phyloP scores from a whole-genome alignment of 1,140 invertebrate species.

The Platyura marginata region DNA sequence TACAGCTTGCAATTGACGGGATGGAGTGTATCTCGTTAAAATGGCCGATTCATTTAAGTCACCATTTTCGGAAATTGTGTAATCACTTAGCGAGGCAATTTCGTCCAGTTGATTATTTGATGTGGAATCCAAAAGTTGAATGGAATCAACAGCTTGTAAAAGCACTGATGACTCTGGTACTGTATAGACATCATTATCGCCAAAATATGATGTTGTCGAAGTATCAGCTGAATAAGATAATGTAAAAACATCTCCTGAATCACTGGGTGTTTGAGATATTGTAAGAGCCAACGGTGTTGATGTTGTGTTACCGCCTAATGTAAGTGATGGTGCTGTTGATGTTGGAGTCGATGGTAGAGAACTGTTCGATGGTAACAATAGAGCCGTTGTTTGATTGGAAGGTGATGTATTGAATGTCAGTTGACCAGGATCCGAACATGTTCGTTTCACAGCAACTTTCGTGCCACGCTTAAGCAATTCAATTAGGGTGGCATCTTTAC shows the following conservation, averaged over 20 bases:
- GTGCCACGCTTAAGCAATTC: conserved; percentile 43
- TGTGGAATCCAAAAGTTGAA: conserved; percentile 43
- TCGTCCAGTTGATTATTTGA: conserved; percentile 44
- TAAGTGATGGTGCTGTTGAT: conserved; percentile 9
- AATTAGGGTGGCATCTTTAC: conserved; percentile 34
- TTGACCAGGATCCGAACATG: conserved; percentile 9
- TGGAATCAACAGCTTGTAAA: conserved; percentile 38
- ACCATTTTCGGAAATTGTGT: conserved; percentile 21
- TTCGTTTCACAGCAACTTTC: conserved; percentile 43
- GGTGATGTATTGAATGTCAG: conserved; percentile 15
- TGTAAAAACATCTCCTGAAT: conserved; percentile 15
- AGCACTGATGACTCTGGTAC: conserved; percentile 47
- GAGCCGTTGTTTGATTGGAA: conserved; percentile 15
- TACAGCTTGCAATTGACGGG: conserved; percentile 38
- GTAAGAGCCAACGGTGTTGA: conserved; percentile 16
- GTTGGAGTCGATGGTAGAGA: conserved; percentile 1
- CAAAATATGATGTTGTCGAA: conserved; percentile 13
- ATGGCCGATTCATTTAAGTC: conserved; percentile 6
- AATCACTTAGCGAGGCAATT: conserved; percentile 45
- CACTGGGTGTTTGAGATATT: conserved; percentile 12
- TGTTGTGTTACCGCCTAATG: conserved; percentile 7
- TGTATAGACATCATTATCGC: conserved; percentile 46
- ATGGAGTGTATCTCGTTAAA: conserved; percentile 2
- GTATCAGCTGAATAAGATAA: conserved; percentile 19
- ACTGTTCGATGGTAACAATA: conserved; percentile 13